Conservation (phyloP, 1,140 invertebrate species). For the Drosophila paulistorum region DNA sequence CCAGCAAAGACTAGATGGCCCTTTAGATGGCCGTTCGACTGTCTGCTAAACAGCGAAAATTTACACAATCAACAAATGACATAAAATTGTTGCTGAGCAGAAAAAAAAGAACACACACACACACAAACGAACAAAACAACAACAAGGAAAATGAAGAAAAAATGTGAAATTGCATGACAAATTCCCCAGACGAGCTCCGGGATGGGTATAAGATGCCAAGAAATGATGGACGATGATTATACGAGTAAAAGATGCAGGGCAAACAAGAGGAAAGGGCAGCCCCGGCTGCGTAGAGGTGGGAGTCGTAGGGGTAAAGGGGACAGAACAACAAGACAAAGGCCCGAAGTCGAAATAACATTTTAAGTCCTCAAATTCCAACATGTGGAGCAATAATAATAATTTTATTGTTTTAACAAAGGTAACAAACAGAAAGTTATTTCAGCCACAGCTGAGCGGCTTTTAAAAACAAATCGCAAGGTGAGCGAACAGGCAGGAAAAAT, state of each 20-base stretch:
- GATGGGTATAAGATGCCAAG: constrained; percentile 39
- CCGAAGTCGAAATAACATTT: constrained; percentile 61
- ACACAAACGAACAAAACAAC: constrained; percentile 11
- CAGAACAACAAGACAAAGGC: constrained; percentile 5
- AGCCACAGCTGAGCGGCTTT: constrained; percentile 81
- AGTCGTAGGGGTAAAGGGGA: not conserved
- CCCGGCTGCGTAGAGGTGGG: not conserved
- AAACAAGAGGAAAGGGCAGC: constrained; percentile 2
- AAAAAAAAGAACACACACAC: constrained; percentile 28
- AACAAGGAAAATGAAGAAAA: constrained; percentile 20
- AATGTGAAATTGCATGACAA: constrained; percentile 74
- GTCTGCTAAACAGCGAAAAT: constrained; percentile 71
- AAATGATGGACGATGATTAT: constrained; percentile 78
- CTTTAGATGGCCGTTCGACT: constrained; percentile 23
- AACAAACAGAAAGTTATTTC: constrained; percentile 79
- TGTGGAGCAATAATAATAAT: constrained; percentile 82
- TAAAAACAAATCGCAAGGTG: constrained; percentile 79
- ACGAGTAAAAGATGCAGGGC: constrained; percentile 40
- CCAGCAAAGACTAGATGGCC: constrained; percentile 15
- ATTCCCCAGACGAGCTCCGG: constrained; percentile 54
- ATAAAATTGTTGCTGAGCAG: constrained; percentile 70
- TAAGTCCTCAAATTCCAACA: constrained; percentile 81
- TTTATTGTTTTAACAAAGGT: constrained; percentile 82
- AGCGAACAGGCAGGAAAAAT: constrained; percentile 23
- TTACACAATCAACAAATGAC: constrained; percentile 80